phyloP scores from a whole-genome alignment of 2,113 vertebrate species.

The Excalfactoria chinensis region DNA sequence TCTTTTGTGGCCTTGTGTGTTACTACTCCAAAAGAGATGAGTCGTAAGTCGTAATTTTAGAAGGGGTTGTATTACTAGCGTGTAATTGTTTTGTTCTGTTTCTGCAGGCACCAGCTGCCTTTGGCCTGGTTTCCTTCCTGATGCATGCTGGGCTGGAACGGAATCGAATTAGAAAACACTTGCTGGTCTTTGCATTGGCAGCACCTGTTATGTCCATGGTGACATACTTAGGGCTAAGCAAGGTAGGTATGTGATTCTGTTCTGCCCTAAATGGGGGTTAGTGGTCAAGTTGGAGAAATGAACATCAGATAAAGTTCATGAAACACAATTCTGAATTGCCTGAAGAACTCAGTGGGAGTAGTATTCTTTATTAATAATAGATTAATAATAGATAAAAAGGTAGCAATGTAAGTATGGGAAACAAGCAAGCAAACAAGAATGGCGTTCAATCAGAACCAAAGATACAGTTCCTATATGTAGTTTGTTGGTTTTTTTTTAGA shows the following conservation, averaged over 20 bases:
- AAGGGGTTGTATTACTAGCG: neutral
- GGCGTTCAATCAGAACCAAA: neutral
- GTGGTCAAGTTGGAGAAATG: neutral
- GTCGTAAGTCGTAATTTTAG: too few species aligned
- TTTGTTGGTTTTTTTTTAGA: neutral
- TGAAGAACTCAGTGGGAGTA: neutral
- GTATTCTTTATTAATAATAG: neutral
- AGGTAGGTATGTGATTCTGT: conserved; percentile 79
- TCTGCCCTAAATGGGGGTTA: neutral
- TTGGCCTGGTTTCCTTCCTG: conserved; percentile 96
- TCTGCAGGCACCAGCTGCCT: conserved; percentile 93
- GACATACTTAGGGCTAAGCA: conserved; percentile 94
- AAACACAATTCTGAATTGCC: neutral
- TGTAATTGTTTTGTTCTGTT: neutral
- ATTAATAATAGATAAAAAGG: neutral
- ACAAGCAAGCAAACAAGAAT: neutral
- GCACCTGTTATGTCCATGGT: conserved; percentile 94
- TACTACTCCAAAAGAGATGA: neutral
- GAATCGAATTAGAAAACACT: conserved; percentile 96
- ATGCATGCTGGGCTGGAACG: conserved; percentile 98
- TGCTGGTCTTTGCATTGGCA: conserved; percentile 94
- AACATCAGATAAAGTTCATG: neutral
- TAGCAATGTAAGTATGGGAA: neutral
- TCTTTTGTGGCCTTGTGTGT: neutral
- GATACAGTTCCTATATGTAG: neutral